phyloP scores from a whole-genome alignment of 2,888 invertebrate species.

The Myathropa florea region DNA sequence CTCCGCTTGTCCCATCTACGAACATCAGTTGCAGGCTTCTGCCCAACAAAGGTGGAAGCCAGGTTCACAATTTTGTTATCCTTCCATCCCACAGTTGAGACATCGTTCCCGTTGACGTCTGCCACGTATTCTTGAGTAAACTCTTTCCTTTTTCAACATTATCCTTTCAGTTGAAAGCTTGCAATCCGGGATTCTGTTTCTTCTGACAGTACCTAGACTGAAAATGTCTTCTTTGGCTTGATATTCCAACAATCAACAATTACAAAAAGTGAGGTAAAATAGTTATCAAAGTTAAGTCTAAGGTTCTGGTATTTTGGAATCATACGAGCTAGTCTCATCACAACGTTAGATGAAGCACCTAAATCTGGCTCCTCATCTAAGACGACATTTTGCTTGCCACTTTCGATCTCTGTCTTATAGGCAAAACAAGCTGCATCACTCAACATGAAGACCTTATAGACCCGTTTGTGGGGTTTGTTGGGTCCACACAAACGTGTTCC shows the following conservation, averaged over 20 bases:
- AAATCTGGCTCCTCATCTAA: no score
- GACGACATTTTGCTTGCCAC: no score
- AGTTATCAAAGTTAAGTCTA: slow-evolving; percentile 67
- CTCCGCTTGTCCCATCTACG: no score
- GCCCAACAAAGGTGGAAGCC: slow-evolving; percentile 47
- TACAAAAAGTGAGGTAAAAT: slow-evolving; percentile 63
- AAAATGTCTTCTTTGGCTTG: slow-evolving; percentile 71
- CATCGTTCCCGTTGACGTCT: slow-evolving; percentile 36
- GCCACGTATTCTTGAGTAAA: slow-evolving; percentile 8
- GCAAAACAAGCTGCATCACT: no score
- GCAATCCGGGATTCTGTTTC: neutral
- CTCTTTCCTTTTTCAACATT: neutral
- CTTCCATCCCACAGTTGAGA: slow-evolving; percentile 49
- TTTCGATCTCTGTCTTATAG: no score
- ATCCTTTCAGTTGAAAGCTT: neutral
- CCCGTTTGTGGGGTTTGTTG: no score
- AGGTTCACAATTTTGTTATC: slow-evolving; percentile 59
- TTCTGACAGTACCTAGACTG: neutral
- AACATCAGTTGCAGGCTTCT: slow-evolving; percentile 34
- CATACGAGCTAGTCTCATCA: slow-evolving; percentile 59
- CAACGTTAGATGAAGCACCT: slow-evolving; percentile 55
- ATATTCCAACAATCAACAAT: slow-evolving; percentile 72
- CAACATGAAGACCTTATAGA: no score
- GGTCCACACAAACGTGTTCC: no score
- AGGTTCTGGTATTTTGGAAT: slow-evolving; percentile 67